These are phyloP conservation scores for Aix galericulata DNA, from an alignment of 2,113 vertebrate genomes.

Conservation along the genomic window DNA sequence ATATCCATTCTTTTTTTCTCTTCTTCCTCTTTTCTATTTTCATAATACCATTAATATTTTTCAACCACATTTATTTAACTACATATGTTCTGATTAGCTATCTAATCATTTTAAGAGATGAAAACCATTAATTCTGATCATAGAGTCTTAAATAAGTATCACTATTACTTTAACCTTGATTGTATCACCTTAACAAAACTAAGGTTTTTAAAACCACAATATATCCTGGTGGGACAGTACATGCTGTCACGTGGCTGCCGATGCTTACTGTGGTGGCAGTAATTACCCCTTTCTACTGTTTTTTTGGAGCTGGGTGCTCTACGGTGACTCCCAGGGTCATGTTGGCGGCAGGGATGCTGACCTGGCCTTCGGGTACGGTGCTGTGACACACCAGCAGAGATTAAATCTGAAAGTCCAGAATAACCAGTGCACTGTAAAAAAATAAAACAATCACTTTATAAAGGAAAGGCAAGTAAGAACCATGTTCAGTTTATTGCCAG, in stretches of 20 bases:
- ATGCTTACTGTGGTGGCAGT: background rate
- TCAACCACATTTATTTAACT: background rate
- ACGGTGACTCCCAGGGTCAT: background rate
- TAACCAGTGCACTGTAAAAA: background rate
- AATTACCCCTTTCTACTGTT: background rate
- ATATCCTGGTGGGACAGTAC: rapidly evolving
- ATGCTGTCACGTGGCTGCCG: background rate
- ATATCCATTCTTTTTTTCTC: background rate
- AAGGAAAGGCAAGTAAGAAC: background rate
- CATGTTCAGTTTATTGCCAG: background rate
- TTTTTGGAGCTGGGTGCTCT: background rate
- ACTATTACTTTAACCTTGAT: background rate
- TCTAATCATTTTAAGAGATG: background rate
- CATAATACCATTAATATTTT: background rate
- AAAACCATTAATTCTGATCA: slow-evolving; percentile 58
- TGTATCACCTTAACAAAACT: background rate
- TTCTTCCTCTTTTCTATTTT: background rate
- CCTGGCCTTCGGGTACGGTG: background rate
- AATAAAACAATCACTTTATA: background rate
- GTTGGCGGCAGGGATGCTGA: background rate
- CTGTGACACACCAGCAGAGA: background rate
- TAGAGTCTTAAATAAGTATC: background rate
- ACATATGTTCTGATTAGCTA: background rate
- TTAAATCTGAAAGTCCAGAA: background rate
- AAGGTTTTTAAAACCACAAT: background rate